These are phyloP conservation scores for Lycocorax pyrrhopterus DNA, from an alignment of 2,113 vertebrate species.

Conservation along the genomic window DNA sequence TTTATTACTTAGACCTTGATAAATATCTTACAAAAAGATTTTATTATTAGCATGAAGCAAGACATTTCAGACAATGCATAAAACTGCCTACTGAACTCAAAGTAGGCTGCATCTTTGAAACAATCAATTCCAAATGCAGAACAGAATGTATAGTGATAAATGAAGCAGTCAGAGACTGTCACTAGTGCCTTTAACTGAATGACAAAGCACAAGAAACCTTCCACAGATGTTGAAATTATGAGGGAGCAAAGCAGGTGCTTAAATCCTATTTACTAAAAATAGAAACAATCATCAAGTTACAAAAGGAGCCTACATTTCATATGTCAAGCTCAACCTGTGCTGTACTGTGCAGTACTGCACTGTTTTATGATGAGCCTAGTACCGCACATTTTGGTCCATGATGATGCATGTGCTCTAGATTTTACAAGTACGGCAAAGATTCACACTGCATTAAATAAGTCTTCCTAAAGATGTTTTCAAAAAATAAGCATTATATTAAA, in stretches of 20 bases:
- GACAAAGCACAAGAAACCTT: slow-evolving; percentile 5
- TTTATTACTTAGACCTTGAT: background rate
- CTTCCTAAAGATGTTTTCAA: background rate
- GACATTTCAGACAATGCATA: background rate
- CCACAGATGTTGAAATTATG: slow-evolving; percentile 45
- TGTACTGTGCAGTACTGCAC: background rate
- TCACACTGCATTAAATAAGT: background rate
- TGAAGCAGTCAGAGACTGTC: background rate
- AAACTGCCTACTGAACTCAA: background rate
- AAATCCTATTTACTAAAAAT: slow-evolving; percentile 38
- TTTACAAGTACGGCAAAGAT: background rate
- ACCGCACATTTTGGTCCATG: background rate
- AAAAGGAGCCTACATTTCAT: background rate
- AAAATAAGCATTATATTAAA: background rate
- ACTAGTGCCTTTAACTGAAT: background rate
- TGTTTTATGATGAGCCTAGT: background rate
- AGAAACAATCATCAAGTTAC: background rate
- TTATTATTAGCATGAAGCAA: background rate
- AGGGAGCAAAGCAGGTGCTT: slow-evolving; percentile 31
- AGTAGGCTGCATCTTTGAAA: background rate
- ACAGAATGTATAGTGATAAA: slow-evolving; percentile 26
- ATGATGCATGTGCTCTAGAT: background rate
- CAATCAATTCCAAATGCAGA: slow-evolving; percentile 8
- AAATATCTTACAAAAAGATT: background rate
- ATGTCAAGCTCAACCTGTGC: background rate